phyloP scores from a whole-genome alignment of 2,888 invertebrate species.

The Diloba caeruleocephala region DNA sequence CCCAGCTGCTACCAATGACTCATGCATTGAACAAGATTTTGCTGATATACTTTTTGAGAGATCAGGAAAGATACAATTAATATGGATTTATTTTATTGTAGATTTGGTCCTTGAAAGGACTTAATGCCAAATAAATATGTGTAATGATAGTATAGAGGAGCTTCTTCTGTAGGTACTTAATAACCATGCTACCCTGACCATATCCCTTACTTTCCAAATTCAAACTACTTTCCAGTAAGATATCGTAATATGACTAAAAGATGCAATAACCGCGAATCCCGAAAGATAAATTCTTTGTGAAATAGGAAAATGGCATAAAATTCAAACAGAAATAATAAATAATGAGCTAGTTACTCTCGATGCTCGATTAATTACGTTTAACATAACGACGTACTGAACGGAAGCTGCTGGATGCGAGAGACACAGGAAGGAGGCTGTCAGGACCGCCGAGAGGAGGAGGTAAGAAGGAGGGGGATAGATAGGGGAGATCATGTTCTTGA shows the following conservation, averaged over 20 bases:
- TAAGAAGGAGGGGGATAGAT: conserved; percentile 10
- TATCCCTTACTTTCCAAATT: too few relatives aligned
- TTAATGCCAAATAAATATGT: too few relatives aligned
- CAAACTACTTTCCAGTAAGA: too few relatives aligned
- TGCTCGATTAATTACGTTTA: conserved; percentile 21
- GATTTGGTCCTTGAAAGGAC: neutral
- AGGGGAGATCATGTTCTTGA: conserved; percentile 62
- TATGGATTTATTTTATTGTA: too few relatives aligned
- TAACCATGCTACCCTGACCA: too few relatives aligned
- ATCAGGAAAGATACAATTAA: neutral
- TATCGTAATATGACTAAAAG: too few relatives aligned
- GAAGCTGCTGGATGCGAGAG: conserved; percentile 42
- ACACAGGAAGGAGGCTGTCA: conserved; percentile 36
- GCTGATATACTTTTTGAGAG: neutral
- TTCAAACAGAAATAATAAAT: conserved; percentile 5
- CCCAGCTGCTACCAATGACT: conserved; percentile 6
- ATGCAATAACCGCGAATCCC: too few relatives aligned
- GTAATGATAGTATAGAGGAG: too few relatives aligned
- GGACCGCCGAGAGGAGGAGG: conserved; percentile 9
- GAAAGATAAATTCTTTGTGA: too few relatives aligned
- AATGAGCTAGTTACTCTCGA: conserved; percentile 2
- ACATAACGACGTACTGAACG: conserved; percentile 12
- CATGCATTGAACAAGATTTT: conserved; percentile 12
- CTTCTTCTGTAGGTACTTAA: too few relatives aligned
- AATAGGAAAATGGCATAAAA: too few relatives aligned